phyloP scores from a whole-genome alignment of 2,888 invertebrate genomes.

The Boloria euphrosyne region DNA sequence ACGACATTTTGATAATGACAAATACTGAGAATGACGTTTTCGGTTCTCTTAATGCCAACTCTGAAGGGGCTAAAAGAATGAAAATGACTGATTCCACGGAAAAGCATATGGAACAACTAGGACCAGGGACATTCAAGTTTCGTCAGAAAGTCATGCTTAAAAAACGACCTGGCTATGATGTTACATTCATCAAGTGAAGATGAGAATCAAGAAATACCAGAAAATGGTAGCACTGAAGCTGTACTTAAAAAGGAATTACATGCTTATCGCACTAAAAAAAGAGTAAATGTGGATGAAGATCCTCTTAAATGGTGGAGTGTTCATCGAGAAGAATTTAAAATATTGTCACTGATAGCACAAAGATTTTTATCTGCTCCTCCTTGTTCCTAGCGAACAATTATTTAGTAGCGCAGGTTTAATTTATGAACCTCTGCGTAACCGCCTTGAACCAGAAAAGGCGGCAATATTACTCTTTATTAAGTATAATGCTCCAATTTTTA shows the following conservation, averaged over 20 bases:
- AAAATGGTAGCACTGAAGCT: too few species aligned
- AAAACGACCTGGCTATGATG: not conserved
- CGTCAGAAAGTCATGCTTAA: not conserved
- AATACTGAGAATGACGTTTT: not conserved
- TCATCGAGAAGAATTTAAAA: not conserved
- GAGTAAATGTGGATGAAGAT: not conserved
- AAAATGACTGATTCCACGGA: not conserved
- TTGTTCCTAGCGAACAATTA: constrained; percentile 3
- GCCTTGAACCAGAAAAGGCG: constrained; percentile 36
- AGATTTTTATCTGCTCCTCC: not conserved
- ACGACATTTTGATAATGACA: constrained; percentile 5
- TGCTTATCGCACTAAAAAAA: too few species aligned
- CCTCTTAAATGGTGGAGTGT: constrained; percentile 3
- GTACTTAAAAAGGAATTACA: too few species aligned
- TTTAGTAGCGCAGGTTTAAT: constrained; percentile 19
- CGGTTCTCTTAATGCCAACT: not conserved
- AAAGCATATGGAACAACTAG: not conserved
- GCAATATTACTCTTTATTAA: constrained; percentile 32
- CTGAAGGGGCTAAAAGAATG: constrained; percentile 3
- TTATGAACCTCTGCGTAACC: constrained; percentile 33
- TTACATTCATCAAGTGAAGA: constrained; percentile 8
- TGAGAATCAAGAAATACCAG: not conserved
- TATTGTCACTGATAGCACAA: not conserved
- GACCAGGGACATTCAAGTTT: not conserved
- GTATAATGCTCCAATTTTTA: constrained; percentile 19